Base-by-base conservation (phyloP, 2,888 invertebrate genomes). In the Lissocephala sabroskyi region DNA sequence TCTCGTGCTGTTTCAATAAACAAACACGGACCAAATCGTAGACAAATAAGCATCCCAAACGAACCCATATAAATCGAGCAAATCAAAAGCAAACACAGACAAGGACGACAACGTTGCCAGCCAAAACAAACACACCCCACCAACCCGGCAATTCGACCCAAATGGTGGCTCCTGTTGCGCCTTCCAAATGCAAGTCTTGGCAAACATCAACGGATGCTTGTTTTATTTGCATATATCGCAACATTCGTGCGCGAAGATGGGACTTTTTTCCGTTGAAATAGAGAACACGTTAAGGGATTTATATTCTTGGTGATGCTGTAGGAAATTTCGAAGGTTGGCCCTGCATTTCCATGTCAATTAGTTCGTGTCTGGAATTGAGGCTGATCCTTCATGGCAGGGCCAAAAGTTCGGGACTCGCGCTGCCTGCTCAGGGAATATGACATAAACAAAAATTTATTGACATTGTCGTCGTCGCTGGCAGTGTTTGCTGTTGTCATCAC, bases 141-240 rank as follows among this genome's bases (percentile, higher is more conserved):
- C n/a, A n/a, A n/a, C n/a, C n/a, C n/a, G n/a, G n/a, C n/a, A n/a
- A n/a, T n/a, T n/a, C n/a, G n/a, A n/a, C n/a, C n/a, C n/a, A n/a
- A n/a, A n/a, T n/a, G n/a, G n/a, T n/a, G n/a, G n/a, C n/a, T n/a
- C n/a, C n/a, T n/a, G n/a, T n/a, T n/a, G n/a, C n/a, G 23, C 23
- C 3, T 23, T 3, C 23, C 23, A 23, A 23, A 16, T 16, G 16
- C 14, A 35, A 16, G 10, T 6, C 18, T 19, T 42, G 41, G 39
- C 44, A n/a, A 41, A 43, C 36, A 26, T 14, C 37, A 35, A 46
- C 28, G 60, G 65, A 68, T 63, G 59, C 55, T 61, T 70, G 70
- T 68, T 66, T 66, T 74, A 74, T 68, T 68, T 74, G 70, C 68
- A 74, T 70, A 73, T 62, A 64, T 73, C 62, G 70, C 47, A 66